Conservation (phyloP, 92 coral and sea anemone genomes). For the Ricordea florida region DNA sequence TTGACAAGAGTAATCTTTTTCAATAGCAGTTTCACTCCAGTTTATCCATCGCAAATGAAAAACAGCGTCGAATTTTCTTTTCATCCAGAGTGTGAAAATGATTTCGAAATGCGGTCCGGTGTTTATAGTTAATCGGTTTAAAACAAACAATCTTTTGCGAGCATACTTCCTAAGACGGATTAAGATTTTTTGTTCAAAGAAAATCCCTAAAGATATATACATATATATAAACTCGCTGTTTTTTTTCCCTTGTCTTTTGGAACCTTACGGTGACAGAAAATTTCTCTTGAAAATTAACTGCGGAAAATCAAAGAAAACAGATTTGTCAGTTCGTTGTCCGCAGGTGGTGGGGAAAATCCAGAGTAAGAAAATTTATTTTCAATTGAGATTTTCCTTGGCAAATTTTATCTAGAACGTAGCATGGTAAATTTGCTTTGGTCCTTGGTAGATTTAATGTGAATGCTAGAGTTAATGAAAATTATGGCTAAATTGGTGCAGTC, state of each 20-base stretch:
- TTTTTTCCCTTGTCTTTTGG: no score
- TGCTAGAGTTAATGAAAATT: conserved; percentile 17
- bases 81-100: background rate
- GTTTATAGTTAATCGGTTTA: conserved; percentile 13
- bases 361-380: conserved; percentile 4
- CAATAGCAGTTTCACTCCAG: no score
- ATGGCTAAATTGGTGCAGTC: background rate
- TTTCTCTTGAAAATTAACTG: no score
- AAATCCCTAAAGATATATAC: no score
- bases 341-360: conserved; percentile 3
- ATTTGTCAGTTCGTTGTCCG: background rate
- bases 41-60: no score
- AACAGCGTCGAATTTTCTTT: no score
- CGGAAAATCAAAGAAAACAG: background rate
- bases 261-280: no score
- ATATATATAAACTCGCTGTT: no score
- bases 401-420: background rate
- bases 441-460: background rate
- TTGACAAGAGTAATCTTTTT: no score
- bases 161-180: no score
- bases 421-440: background rate
- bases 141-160: conserved; percentile 18
- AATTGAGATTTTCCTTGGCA: conserved; percentile 2
- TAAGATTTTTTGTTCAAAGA: no score
- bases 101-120: background rate